phyloP scores from a whole-genome alignment of 1,140 invertebrate species.

The Achatina immaculata region DNA sequence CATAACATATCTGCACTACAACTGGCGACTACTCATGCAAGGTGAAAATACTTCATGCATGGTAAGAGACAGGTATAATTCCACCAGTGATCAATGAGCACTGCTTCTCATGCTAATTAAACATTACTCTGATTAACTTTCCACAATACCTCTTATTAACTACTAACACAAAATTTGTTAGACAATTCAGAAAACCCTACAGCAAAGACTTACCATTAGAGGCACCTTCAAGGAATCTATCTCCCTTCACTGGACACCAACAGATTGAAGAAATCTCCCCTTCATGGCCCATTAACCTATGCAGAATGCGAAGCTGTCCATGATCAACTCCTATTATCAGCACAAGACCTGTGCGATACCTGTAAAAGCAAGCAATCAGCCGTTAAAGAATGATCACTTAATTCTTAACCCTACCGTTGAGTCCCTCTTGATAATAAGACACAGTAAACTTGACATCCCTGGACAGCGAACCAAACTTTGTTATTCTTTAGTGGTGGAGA shows the following conservation, averaged over 20 bases:
- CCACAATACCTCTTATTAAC: too few species aligned
- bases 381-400: not conserved
- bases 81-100: too few species aligned
- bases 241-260: constrained; percentile 79
- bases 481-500: not conserved
- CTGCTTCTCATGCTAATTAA: too few species aligned
- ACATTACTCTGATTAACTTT: too few species aligned
- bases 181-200: too few species aligned
- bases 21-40: too few species aligned
- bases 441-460: constrained; percentile 10
- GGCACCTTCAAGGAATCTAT: constrained; percentile 32
- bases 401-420: not conserved
- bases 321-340: constrained; percentile 50
- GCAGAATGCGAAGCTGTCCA: constrained; percentile 74
- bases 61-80: too few species aligned
- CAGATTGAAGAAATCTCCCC: constrained; percentile 79
- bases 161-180: too few species aligned
- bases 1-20: too few species aligned
- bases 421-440: not conserved
- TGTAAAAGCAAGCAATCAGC: constrained; percentile 34
- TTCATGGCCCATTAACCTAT: constrained; percentile 80
- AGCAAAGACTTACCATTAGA: not conserved
- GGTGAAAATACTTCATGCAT: too few species aligned
- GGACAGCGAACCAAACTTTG: too few species aligned
- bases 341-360: constrained; percentile 54